Evolutionary conservation across 2,113 vertebrate genomes (phyloP).

Genomic region (Brachirus orientalis): DNA sequence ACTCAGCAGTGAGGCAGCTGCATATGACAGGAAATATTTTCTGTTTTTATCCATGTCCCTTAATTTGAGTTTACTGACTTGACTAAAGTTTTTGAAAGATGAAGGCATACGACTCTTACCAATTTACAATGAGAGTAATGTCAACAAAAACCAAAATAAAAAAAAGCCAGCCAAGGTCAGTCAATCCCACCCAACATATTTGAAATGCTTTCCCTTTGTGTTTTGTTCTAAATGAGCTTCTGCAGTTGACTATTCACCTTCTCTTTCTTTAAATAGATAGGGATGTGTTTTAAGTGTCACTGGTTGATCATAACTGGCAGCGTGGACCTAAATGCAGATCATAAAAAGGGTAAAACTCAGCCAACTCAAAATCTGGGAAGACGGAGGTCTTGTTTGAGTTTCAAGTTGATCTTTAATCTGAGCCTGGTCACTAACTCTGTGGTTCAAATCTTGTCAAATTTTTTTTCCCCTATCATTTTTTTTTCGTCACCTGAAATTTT

Average conservation of each 20-base stretch:
- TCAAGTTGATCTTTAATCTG: background rate
- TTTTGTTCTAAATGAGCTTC: conserved; percentile 7
- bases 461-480: background rate
- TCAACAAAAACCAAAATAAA: conserved; percentile 1
- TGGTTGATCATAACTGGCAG: background rate
- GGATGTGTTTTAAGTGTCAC: background rate
- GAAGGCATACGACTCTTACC: too few species aligned
- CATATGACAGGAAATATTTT: background rate
- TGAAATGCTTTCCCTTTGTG: background rate
- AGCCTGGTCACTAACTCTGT: background rate
- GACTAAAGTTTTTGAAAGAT: background rate
- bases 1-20: background rate
- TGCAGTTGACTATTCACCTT: conserved; percentile 11
- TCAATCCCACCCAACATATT: background rate
- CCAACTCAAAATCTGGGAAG: background rate
- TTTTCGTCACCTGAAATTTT: background rate
- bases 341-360: background rate
- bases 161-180: background rate
- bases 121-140: too few species aligned
- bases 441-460: conserved; percentile 3
- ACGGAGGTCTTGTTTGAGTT: background rate
- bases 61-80: background rate
- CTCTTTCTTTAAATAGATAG: background rate
- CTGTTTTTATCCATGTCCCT: background rate
- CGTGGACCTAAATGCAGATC: background rate